A percentile compares a stretch with the other conserved stretches of the same genome.
Evolutionary conservation across 1,140 invertebrate genomes (phyloP).

Genomic region (Solenopsis invicta): DNA sequence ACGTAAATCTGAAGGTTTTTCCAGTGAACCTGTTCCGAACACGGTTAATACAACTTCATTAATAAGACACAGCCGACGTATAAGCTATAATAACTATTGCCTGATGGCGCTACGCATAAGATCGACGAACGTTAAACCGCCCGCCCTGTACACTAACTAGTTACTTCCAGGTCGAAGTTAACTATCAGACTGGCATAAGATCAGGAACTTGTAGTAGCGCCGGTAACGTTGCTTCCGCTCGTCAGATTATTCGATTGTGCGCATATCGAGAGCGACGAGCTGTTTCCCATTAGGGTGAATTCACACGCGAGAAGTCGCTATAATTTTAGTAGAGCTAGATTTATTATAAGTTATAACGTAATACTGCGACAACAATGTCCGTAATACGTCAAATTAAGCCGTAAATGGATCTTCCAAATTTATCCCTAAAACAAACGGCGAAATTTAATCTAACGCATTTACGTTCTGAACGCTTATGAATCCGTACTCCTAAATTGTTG

Average conservation of each 20-base stretch:
- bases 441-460: slow-evolving; percentile 45
- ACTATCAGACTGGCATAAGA: slow-evolving; percentile 62
- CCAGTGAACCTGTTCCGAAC: background rate
- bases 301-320: slow-evolving; percentile 34
- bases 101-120: slow-evolving; percentile 43
- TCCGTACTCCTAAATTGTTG: slow-evolving; percentile 49
- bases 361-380: slow-evolving; percentile 33
- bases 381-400: slow-evolving; percentile 55
- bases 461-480: slow-evolving; percentile 39
- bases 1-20: slow-evolving; percentile 3
- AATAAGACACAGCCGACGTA: slow-evolving; percentile 32
- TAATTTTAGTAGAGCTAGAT: slow-evolving; percentile 11
- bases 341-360: slow-evolving; percentile 38
- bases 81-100: slow-evolving; percentile 49
- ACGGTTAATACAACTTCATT: slow-evolving; percentile 41
- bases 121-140: slow-evolving; percentile 57
- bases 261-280: slow-evolving; percentile 59
- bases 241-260: slow-evolving; percentile 62
- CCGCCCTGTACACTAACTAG: slow-evolving; percentile 51
- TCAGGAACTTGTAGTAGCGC: slow-evolving; percentile 42
- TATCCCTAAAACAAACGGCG: slow-evolving; percentile 48
- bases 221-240: slow-evolving; percentile 55
- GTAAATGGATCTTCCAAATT: slow-evolving; percentile 40
- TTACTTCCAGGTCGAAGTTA: slow-evolving; percentile 61
- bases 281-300: slow-evolving; percentile 50